A percentile compares a stretch with the other conserved stretches of the same genome.
Evolutionary conservation across 2,113 vertebrate species (phyloP).

Genomic region (Pterocles orientalis): DNA sequence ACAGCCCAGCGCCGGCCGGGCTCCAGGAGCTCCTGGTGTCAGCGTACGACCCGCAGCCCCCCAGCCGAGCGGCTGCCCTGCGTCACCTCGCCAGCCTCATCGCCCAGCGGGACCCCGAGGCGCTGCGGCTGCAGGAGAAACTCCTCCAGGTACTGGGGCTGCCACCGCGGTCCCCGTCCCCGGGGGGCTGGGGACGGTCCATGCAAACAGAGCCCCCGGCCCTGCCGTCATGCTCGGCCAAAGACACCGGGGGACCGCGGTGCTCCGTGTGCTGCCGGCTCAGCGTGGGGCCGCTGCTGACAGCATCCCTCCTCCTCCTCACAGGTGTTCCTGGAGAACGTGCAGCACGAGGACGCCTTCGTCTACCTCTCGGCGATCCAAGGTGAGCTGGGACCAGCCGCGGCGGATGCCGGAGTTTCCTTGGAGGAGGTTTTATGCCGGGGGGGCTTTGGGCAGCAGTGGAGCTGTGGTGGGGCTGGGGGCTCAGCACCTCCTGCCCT

Average conservation of each 20-base stretch:
- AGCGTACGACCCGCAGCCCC: conserved; percentile 86
- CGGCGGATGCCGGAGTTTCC: rapidly evolving
- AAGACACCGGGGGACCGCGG: neutral
- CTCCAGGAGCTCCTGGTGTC: conserved; percentile 78
- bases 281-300: neutral
- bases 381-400: conserved; percentile 72
- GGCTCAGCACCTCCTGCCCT: neutral
- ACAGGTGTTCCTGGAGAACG: conserved; percentile 91
- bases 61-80: conserved; percentile 82
- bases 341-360: conserved; percentile 92
- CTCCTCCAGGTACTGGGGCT: conserved; percentile 79
- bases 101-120: conserved; percentile 65
- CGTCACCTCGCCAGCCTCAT: conserved; percentile 78
- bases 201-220: rapidly evolving
- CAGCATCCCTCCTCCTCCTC: neutral
- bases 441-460: neutral
- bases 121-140: conserved; percentile 78
- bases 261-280: rapidly evolving
- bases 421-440: neutral
- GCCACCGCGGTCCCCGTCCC: rapidly evolving
- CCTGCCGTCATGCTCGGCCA: rapidly evolving
- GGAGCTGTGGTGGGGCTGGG: rapidly evolving
- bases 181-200: rapidly evolving
- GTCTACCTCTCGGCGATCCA: conserved; percentile 98
- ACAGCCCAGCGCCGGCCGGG: neutral